phyloP scores from a whole-genome alignment of 2,888 invertebrate species.

The Leptura quadrifasciata region DNA sequence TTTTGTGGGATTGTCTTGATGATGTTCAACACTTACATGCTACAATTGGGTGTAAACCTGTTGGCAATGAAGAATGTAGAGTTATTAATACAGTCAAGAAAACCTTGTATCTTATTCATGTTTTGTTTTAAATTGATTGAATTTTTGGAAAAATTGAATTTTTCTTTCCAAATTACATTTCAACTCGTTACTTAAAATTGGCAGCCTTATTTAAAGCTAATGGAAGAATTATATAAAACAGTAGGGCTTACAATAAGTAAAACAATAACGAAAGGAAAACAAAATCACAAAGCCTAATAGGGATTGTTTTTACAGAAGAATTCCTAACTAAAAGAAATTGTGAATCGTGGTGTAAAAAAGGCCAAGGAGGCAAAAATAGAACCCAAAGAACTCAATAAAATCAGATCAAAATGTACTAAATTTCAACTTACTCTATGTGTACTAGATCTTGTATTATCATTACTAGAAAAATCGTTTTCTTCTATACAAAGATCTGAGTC shows the following conservation, averaged over 20 bases:
- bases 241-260: neutral
- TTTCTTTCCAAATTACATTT: neutral
- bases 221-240: neutral
- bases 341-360: conserved; percentile 17
- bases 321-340: conserved; percentile 2
- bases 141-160: neutral
- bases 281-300: neutral
- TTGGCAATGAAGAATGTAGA: neutral
- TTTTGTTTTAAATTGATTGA: neutral
- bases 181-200: neutral
- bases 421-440: conserved; percentile 67
- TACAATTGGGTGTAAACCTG: neutral
- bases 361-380: conserved; percentile 37
- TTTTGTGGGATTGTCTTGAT: neutral
- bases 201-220: neutral
- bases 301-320: neutral
- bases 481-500: conserved; percentile 94
- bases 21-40: neutral
- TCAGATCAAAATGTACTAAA: conserved; percentile 9
- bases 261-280: neutral
- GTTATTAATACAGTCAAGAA: neutral
- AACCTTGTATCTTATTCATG: no score
- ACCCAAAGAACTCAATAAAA: conserved; percentile 20
- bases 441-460: conserved; percentile 66
- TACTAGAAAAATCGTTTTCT: conserved; percentile 75